Evolutionary conservation across 2,797 vertebrate species (phyloP).

Genomic region (Alosa sapidissima): DNA sequence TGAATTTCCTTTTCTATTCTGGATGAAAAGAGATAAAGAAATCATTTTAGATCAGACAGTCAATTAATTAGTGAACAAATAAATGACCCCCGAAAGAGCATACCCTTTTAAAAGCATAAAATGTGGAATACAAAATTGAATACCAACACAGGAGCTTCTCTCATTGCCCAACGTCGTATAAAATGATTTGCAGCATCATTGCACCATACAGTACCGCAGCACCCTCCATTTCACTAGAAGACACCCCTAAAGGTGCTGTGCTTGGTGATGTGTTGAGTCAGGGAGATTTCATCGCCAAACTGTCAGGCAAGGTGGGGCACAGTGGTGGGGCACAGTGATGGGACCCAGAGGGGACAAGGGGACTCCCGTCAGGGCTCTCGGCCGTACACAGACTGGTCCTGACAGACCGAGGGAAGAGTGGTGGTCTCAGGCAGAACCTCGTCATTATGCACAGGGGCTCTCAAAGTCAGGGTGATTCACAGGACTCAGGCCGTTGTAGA

Average conservation of each 20-base stretch:
- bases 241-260: not conserved
- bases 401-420: slow-evolving; percentile 7
- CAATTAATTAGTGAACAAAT: slow-evolving; percentile 17
- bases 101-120: slow-evolving; percentile 6
- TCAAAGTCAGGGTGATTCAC: slow-evolving; percentile 36
- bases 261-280: not conserved
- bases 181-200: not conserved
- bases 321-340: not conserved
- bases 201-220: not conserved
- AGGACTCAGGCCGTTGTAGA: slow-evolving; percentile 31
- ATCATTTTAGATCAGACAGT: not conserved
- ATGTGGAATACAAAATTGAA: not conserved
- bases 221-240: not conserved
- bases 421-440: slow-evolving; percentile 8
- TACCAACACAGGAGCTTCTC: not conserved
- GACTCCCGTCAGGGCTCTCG: not conserved
- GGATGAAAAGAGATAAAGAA: slow-evolving; percentile 9
- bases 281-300: not conserved
- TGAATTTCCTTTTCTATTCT: not conserved
- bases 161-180: not conserved
- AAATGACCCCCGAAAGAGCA: slow-evolving; percentile 10
- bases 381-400: not conserved
- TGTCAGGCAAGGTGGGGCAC: slow-evolving; percentile 16
- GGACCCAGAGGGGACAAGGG: not conserved
- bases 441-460: not conserved